A percentile compares a stretch with the other conserved stretches of the same genome.
phyloP scores from a whole-genome alignment of 2,113 vertebrate species.

The Sander vitreus region DNA sequence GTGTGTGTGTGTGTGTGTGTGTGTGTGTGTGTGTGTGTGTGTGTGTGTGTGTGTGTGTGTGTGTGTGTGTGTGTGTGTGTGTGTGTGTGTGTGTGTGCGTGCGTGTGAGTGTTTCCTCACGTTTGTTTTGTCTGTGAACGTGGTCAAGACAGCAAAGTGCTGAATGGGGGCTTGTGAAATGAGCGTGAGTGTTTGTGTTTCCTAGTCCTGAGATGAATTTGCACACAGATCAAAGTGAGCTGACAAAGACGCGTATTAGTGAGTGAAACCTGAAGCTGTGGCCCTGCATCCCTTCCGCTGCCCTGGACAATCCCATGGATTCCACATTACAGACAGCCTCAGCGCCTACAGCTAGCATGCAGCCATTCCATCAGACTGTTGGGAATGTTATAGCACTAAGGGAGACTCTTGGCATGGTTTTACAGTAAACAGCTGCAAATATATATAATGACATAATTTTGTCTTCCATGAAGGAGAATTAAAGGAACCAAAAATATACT shows the following conservation, averaged over 20 bases:
- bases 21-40: slow-evolving; percentile 49
- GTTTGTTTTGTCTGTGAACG: slow-evolving; percentile 50
- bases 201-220: slow-evolving; percentile 63
- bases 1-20: slow-evolving; percentile 62
- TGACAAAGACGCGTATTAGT: slow-evolving; percentile 57
- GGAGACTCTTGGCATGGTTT: slow-evolving; percentile 33
- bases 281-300: slow-evolving; percentile 37
- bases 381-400: slow-evolving; percentile 49
- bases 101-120: slow-evolving; percentile 9
- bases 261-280: slow-evolving; percentile 66
- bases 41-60: slow-evolving; percentile 37
- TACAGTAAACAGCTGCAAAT: slow-evolving; percentile 67
- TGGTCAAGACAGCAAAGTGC: slow-evolving; percentile 45
- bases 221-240: slow-evolving; percentile 66
- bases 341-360: slow-evolving; percentile 4
- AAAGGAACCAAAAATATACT: slow-evolving; percentile 5
- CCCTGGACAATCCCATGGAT: slow-evolving; percentile 51
- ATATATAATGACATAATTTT: slow-evolving; percentile 57
- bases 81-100: no score
- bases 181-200: slow-evolving; percentile 64
- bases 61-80: slow-evolving; percentile 41
- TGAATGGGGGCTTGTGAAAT: slow-evolving; percentile 54
- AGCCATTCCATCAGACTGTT: slow-evolving; percentile 42
- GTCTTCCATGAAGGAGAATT: slow-evolving; percentile 27
- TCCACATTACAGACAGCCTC: slow-evolving; percentile 62